These are phyloP conservation scores for Galeopsomyia nigrocyanea DNA, from an alignment of 2,888 invertebrate genomes.

Conservation along the genomic window DNA sequence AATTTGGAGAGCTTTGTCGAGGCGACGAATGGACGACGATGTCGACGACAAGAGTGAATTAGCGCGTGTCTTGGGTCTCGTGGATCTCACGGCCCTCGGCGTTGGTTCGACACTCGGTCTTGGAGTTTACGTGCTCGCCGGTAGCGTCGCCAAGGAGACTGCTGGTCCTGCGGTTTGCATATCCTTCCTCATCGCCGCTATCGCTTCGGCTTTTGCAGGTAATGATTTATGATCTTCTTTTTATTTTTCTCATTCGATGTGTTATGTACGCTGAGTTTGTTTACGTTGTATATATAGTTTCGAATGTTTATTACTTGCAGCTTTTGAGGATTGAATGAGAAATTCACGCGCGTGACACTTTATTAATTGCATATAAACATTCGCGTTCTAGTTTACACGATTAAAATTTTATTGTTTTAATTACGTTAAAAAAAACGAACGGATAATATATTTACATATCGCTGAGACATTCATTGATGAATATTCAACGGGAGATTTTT, in stretches of 20 bases:
- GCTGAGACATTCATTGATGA: too few species aligned
- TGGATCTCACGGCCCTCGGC: constrained; percentile 90
- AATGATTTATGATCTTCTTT: too few species aligned
- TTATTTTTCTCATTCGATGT: too few species aligned
- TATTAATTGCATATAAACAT: too few species aligned
- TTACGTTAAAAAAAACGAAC: too few species aligned
- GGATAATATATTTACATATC: too few species aligned
- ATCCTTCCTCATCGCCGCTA: constrained; percentile 91
- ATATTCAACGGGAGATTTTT: neutral
- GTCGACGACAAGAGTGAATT: constrained; percentile 66
- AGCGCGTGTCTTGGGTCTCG: constrained; percentile 80
- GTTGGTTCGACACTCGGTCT: constrained; percentile 92
- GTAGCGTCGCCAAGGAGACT: constrained; percentile 86
- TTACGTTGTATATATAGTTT: neutral
- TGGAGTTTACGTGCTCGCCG: constrained; percentile 95
- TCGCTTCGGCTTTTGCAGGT: constrained; percentile 93
- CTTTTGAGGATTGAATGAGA: neutral
- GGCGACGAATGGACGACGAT: constrained; percentile 68
- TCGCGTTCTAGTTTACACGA: too few species aligned
- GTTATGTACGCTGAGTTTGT: too few species aligned
- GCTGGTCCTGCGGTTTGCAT: constrained; percentile 94
- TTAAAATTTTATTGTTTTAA: too few species aligned
- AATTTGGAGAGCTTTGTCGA: constrained; percentile 66
- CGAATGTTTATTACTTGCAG: constrained; percentile 3
- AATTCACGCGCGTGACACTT: too few species aligned